These are phyloP conservation scores for Agapostemon virescens DNA, from an alignment of 2,888 invertebrate genomes.

Conservation along the genomic window DNA sequence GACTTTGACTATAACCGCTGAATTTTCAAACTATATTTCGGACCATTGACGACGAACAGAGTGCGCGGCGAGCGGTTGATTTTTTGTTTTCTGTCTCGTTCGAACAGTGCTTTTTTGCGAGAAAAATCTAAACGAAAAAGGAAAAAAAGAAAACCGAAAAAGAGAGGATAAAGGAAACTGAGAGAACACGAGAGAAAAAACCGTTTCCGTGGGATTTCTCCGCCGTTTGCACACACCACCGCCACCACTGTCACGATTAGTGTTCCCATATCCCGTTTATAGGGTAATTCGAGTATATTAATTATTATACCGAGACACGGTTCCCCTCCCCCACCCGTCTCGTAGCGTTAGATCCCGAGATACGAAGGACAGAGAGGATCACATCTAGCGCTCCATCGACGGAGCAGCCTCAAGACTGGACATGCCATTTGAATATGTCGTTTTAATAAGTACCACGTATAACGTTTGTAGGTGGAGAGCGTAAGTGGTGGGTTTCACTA, in stretches of 20 bases:
- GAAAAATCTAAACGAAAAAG: no score
- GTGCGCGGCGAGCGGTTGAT: constrained; percentile 37
- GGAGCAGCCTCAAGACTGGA: constrained; percentile 67
- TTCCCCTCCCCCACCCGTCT: constrained; percentile 18
- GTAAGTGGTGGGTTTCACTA: constrained; percentile 54
- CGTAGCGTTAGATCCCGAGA: constrained; percentile 20
- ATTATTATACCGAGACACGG: constrained; percentile 15
- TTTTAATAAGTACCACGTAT: constrained; percentile 55
- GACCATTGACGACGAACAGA: constrained; percentile 55
- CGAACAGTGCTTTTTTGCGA: no score
- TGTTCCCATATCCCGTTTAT: constrained; percentile 24
- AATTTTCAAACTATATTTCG: constrained; percentile 44
- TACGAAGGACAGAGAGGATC: constrained; percentile 43
- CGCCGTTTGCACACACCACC: not conserved
- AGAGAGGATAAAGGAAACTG: no score
- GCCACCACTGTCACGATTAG: constrained; percentile 14
- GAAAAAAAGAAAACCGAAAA: no score
- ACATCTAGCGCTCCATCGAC: constrained; percentile 54
- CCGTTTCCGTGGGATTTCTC: not conserved
- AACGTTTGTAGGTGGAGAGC: constrained; percentile 54
- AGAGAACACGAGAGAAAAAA: not conserved
- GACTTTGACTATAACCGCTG: constrained; percentile 49
- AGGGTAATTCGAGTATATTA: constrained; percentile 32
- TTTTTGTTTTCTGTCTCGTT: not conserved
- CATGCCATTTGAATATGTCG: constrained; percentile 61